Conservation (phyloP, 2,888 invertebrate genomes). For the Drosophila algonquin region DNA sequence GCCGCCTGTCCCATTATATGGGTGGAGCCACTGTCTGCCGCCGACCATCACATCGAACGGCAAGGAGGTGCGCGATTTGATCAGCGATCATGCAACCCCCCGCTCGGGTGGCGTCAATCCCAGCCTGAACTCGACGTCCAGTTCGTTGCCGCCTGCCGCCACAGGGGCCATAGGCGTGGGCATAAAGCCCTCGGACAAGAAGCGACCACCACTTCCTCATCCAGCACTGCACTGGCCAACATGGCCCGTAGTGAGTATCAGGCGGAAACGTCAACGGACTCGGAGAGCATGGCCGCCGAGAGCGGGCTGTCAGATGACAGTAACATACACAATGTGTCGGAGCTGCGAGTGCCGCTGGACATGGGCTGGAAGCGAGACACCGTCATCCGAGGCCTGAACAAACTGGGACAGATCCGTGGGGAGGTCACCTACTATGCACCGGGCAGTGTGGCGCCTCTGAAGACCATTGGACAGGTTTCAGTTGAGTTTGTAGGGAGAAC, state of each 20-base stretch:
- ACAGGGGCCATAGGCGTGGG: constrained; percentile 61
- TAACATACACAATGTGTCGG: constrained; percentile 84
- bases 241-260: constrained; percentile 60
- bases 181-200: constrained; percentile 87
- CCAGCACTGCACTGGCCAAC: constrained; percentile 39
- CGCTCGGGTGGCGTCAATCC: constrained; percentile 81
- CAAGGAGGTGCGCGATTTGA: constrained; percentile 81
- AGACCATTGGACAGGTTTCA: no score
- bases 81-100: constrained; percentile 72
- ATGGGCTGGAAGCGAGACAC: no score
- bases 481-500: no score
- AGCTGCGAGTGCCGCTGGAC: no score
- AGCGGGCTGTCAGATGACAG: constrained; percentile 85
- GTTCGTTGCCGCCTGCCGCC: constrained; percentile 23
- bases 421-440: no score
- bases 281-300: constrained; percentile 86
- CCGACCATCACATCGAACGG: constrained; percentile 87
- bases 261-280: constrained; percentile 86
- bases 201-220: constrained; percentile 30
- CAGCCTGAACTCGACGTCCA: constrained; percentile 76
- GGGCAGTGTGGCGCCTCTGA: no score
- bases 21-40: constrained; percentile 84
- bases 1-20: no score
- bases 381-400: no score
- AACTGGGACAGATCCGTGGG: no score